Conservation (phyloP, 2,797 vertebrate genomes). For the Sebastes matsubarae region DNA sequence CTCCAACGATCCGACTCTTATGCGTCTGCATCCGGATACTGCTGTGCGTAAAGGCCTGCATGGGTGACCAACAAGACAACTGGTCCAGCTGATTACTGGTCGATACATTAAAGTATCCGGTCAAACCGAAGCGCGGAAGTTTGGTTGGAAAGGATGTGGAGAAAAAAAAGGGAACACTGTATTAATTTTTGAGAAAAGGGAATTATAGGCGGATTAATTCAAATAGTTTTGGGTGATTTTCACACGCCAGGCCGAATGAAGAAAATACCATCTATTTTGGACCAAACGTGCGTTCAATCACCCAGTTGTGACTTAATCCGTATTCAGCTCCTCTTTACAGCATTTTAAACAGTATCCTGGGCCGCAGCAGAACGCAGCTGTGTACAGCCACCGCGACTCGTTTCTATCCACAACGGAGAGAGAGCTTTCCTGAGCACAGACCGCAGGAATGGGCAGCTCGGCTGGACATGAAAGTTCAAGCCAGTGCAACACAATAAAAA, state of each 20-base stretch:
- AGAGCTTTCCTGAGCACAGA: conserved; percentile 63
- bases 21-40: not conserved
- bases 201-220: conserved; percentile 13
- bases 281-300: conserved; percentile 7
- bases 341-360: not conserved
- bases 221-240: conserved; percentile 29
- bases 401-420: conserved; percentile 68
- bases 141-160: not conserved
- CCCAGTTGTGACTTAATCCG: not conserved
- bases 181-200: conserved; percentile 11
- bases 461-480: conserved; percentile 58
- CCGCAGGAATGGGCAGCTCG: conserved; percentile 74
- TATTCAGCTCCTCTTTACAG: not conserved
- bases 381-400: conserved; percentile 61
- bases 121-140: not conserved
- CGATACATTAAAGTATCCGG: not conserved
- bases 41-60: not conserved
- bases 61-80: not conserved
- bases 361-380: conserved; percentile 39
- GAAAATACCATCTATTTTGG: conserved; percentile 5
- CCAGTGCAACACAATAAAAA: conserved; percentile 53
- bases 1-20: not conserved
- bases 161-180: not conserved
- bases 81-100: not conserved
- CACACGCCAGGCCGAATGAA: not conserved